Base-by-base conservation (phyloP, 1,140 invertebrate species). In the Thaumatotibia leucotreta region DNA sequence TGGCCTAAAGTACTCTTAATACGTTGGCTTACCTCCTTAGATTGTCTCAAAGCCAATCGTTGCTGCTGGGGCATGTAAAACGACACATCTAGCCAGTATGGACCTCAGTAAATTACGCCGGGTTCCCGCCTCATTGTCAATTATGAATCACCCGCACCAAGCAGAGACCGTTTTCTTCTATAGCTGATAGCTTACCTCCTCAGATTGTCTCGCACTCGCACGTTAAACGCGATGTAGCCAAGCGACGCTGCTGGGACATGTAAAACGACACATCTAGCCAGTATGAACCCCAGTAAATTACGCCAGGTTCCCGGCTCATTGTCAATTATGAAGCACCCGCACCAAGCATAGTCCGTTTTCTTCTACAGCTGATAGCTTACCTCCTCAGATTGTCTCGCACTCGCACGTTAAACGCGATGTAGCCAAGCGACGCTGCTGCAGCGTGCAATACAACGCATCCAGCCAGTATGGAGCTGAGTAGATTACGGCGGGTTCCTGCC, bases 201-300 rank as follows among this genome's bases (percentile, higher is more conserved):
- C 11, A 96, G 86, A 82, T 95, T 95, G 67, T 94, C 93, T 63
- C 94, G 84, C 22, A 97, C 96, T 69, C 96, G 92, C 50, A 94
- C 92, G 78, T 97, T 97, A 54, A 96, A 93, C 65, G 97, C 93
- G 76, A 96, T 96, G 80, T 97, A 96, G n/a, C 96, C 96, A 32
- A 96, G 91, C 29, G 97, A 92, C 20, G 96, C 94, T 73, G 96
- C 97, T 1, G 95, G 88, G 1, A 96, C 95, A 77, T 97, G 95
- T 2, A 95, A 75, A 0, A 95, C 91, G 0, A 96, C 93, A 20
- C 96, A 93, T 1, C 94, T 88, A 1, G 95, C 94, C 67, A 97
- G 93, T 66, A 95, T 89, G 74, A 96, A 95, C 68, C 95, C 95
- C 6, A 97, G 91, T 63, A 69, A 33, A 93, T 92, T n/a, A 93